phyloP scores from a whole-genome alignment of 2,797 vertebrate genomes.

The Orestias chungarensis region DNA sequence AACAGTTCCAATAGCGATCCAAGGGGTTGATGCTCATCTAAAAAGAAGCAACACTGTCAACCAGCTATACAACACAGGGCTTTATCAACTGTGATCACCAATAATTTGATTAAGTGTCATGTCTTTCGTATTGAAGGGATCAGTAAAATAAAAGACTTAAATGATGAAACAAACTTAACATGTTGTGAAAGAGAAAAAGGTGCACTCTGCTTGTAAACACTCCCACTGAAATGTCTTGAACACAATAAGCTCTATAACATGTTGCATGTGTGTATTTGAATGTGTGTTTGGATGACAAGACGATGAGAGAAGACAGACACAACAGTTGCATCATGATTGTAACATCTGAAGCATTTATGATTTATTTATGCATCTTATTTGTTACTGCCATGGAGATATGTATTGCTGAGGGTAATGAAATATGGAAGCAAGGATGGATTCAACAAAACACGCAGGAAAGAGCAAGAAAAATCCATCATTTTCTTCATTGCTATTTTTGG shows the following conservation, averaged over 20 bases:
- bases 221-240: constrained; percentile 65
- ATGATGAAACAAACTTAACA: constrained; percentile 69
- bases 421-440: constrained; percentile 19
- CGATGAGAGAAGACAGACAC: constrained; percentile 77
- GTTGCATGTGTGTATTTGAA: constrained; percentile 22
- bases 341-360: constrained; percentile 73
- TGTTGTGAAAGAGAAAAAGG: constrained; percentile 58
- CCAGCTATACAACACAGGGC: constrained; percentile 63
- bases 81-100: constrained; percentile 29
- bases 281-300: constrained; percentile 60
- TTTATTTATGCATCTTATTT: constrained; percentile 76
- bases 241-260: constrained; percentile 45
- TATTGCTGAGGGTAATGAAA: constrained; percentile 33
- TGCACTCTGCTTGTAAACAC: constrained; percentile 56
- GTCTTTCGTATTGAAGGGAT: constrained; percentile 55
- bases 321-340: constrained; percentile 78
- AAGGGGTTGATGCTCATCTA: constrained; percentile 26
- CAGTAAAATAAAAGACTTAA: constrained; percentile 58
- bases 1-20: constrained; percentile 44
- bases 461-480: constrained; percentile 15
- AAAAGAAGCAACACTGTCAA: constrained; percentile 56
- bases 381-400: constrained; percentile 54
- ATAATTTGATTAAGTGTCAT: constrained; percentile 43
- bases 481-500: constrained; percentile 16
- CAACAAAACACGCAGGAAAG: constrained; percentile 2